Evolutionary conservation across 2,888 invertebrate species (phyloP).

Genomic region (Dermolepida albohirtum): DNA sequence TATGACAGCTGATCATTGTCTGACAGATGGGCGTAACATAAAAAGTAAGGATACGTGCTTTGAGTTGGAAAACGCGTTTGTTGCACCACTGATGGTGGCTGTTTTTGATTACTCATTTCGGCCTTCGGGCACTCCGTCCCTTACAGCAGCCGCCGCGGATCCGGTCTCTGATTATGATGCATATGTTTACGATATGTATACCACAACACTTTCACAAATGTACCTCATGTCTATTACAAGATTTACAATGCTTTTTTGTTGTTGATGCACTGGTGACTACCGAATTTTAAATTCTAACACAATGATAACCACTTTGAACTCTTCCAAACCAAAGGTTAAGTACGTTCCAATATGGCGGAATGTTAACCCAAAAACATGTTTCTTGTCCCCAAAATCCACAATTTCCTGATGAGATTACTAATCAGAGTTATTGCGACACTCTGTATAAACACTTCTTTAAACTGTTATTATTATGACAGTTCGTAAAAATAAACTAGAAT

Average conservation of each 20-base stretch:
- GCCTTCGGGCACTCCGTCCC: slow-evolving; percentile 72
- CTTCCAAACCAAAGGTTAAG: slow-evolving; percentile 65
- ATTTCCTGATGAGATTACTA: slow-evolving; percentile 45
- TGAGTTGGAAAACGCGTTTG: slow-evolving; percentile 69
- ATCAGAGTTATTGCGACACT: slow-evolving; percentile 39
- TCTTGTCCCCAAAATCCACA: slow-evolving; percentile 50
- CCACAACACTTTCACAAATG: slow-evolving; percentile 58
- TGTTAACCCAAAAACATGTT: slow-evolving; percentile 65
- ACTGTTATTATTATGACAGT: slow-evolving; percentile 61
- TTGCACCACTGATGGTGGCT: slow-evolving; percentile 73
- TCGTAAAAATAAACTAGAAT: slow-evolving; percentile 61
- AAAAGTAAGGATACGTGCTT: slow-evolving; percentile 72
- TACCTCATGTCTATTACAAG: slow-evolving; percentile 54
- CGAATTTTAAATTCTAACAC: slow-evolving; percentile 55
- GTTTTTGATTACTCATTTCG: slow-evolving; percentile 76
- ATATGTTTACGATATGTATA: slow-evolving; percentile 63
- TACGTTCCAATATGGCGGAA: slow-evolving; percentile 65
- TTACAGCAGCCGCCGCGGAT: slow-evolving; percentile 72
- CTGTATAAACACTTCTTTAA: slow-evolving; percentile 43
- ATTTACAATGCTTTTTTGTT: slow-evolving; percentile 45
- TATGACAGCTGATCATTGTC: slow-evolving; percentile 54
- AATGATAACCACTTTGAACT: slow-evolving; percentile 58
- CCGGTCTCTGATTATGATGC: slow-evolving; percentile 58
- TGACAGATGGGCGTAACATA: slow-evolving; percentile 62
- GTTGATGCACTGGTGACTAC: slow-evolving; percentile 53